phyloP scores from a whole-genome alignment of 23 tunicate genomes.

The Styela clava region DNA sequence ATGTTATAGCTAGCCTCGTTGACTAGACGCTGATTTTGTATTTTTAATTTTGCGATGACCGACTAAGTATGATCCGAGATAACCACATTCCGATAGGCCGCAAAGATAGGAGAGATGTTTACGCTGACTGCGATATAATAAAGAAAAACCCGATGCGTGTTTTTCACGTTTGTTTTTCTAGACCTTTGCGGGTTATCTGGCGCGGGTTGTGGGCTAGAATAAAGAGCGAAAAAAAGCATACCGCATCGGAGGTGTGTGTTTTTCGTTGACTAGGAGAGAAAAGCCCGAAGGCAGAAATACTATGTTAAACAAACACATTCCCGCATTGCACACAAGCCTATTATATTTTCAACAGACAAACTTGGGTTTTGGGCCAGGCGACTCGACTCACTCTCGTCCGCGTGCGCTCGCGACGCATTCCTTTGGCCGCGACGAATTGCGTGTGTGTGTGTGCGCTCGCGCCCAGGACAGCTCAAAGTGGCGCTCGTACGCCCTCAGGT shows the following conservation, averaged over 20 bases:
- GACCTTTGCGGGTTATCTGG: neutral
- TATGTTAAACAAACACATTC: too few species aligned
- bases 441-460: conserved; percentile 8
- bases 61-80: neutral
- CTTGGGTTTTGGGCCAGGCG: conserved; percentile 9
- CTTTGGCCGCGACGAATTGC: neutral
- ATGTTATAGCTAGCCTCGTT: too few species aligned
- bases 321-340: too few species aligned
- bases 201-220: neutral
- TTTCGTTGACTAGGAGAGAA: neutral
- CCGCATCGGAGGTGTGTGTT: neutral
- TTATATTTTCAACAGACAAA: conserved; percentile 8
- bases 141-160: neutral
- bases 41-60: neutral
- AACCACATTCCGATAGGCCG: neutral
- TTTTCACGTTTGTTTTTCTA: neutral
- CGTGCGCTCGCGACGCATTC: neutral
- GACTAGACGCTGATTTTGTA: neutral
- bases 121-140: neutral
- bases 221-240: neutral
- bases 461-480: neutral
- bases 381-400: neutral
- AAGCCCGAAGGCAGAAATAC: too few species aligned
- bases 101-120: neutral
- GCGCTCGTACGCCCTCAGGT: neutral